Evolutionary conservation across 2,888 invertebrate species (phyloP), one percentile per base, ranked within the genome.

Genomic region (Eutolmus rufibarbis): DNA sequence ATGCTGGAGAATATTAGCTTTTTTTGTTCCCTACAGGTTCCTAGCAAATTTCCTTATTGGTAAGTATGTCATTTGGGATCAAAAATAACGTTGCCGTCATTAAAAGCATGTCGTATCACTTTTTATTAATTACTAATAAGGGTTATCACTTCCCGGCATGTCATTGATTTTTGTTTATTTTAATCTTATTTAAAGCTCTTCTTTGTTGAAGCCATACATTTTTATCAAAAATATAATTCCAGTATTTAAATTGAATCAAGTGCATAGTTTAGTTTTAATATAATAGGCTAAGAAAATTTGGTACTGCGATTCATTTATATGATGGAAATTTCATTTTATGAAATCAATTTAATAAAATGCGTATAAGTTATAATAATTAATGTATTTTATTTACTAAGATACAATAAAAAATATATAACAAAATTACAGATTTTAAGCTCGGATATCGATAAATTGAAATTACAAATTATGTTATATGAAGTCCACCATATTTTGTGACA

Each of bases 141-240:
- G 46, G 74, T 84, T 66, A 66, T 28, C 76, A 79, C 74, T 87
- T 87, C 87, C 82, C 79, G 79, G 87, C 87, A 87, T 87, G 87
- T 81, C 87, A 82, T 66, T 28, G 23, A 40, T 40, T 77, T 57
- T 56, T 76, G 19, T 31, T 74, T 74, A 14, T 79, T 31, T 19
- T 34, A 19, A 9, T 78, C 8, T 51, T 78, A 51, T 51, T 86
- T 81, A 81, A 81, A 82, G 82, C 66, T 82, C 82, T 57, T 19
- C 16, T 51, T 51, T 51, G 51, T 51, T 51, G 51, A 51, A 51
- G n/a, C n/a, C 51, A 5, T 51, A 5, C 19, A 51, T 76, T 12
- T 66, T 23, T 8, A 28, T 56, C 23, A 51, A 16, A 51, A n/a
- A 51, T n/a, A n/a, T n/a, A 8, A 8, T 51, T 0, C 43, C 16